Conservation (phyloP, 2,888 invertebrate genomes). For the Amiota mariae region DNA sequence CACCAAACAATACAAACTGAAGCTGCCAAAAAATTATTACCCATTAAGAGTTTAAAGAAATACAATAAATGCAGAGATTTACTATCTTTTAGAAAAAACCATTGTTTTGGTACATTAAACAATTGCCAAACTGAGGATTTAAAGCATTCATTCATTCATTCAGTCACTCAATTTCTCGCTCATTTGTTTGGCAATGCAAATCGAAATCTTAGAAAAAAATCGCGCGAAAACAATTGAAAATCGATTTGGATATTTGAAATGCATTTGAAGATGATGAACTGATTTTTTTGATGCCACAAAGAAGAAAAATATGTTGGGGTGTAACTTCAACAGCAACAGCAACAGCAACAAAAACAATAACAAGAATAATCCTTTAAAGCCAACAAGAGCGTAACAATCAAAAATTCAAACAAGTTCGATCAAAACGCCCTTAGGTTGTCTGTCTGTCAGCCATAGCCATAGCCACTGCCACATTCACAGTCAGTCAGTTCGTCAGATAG, state of each 20-base stretch:
- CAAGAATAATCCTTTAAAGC: neutral
- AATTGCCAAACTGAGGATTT: neutral
- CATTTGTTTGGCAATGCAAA: neutral
- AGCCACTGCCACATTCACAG: no score
- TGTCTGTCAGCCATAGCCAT: neutral
- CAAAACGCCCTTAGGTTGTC: conserved; percentile 55
- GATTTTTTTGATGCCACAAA: conserved; percentile 18
- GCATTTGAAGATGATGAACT: conserved; percentile 28
- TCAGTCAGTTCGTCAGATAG: no score
- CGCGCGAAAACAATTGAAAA: conserved; percentile 53
- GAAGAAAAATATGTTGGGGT: conserved; percentile 28
- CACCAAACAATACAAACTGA: neutral
- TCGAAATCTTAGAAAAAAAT: neutral
- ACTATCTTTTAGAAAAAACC: conserved; percentile 8
- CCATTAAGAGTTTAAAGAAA: conserved; percentile 16
- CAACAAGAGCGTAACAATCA: conserved; percentile 59
- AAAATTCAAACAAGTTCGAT: conserved; percentile 71
- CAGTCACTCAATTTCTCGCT: neutral
- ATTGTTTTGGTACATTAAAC: neutral
- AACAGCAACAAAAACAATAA: conserved; percentile 6
- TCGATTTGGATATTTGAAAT: conserved; percentile 56
- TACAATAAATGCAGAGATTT: neutral
- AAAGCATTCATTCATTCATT: neutral
- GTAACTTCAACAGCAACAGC: conserved; percentile 52
- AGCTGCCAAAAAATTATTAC: conserved; percentile 20